These are phyloP conservation scores for Drosophila tropicalis DNA, from an alignment of 1,140 invertebrate genomes.

Conservation along the genomic window DNA sequence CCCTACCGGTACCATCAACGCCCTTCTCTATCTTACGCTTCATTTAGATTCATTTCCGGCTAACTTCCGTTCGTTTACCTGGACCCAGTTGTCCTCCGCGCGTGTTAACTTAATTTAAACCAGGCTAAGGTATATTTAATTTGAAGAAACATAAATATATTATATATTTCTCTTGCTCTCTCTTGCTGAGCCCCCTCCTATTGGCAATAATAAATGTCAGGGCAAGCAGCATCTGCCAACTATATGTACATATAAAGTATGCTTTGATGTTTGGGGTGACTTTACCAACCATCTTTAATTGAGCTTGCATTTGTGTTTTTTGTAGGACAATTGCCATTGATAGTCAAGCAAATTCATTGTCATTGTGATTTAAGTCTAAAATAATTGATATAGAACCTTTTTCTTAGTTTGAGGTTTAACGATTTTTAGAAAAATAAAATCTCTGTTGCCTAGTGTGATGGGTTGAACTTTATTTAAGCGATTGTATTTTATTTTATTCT, in stretches of 20 bases:
- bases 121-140: slow-evolving; percentile 40
- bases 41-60: slow-evolving; percentile 49
- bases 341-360: neutral
- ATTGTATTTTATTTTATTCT: neutral
- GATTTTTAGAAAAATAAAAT: neutral
- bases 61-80: slow-evolving; percentile 35
- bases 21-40: slow-evolving; percentile 20
- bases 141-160: slow-evolving; percentile 11
- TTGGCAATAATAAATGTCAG: slow-evolving; percentile 8
- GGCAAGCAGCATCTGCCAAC: neutral
- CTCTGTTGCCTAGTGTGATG: no score
- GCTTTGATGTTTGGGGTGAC: no score
- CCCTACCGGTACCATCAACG: neutral
- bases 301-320: no score
- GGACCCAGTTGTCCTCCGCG: slow-evolving; percentile 15
- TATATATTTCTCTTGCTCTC: neutral
- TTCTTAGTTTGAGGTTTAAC: no score
- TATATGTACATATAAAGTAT: no score
- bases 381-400: no score
- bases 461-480: neutral
- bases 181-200: neutral
- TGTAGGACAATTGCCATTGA: neutral
- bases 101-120: slow-evolving; percentile 35
- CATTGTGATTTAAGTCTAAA: neutral
- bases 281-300: no score